phyloP scores from a whole-genome alignment of 2,113 vertebrate species.

The Ictidomys tridecemlineatus region DNA sequence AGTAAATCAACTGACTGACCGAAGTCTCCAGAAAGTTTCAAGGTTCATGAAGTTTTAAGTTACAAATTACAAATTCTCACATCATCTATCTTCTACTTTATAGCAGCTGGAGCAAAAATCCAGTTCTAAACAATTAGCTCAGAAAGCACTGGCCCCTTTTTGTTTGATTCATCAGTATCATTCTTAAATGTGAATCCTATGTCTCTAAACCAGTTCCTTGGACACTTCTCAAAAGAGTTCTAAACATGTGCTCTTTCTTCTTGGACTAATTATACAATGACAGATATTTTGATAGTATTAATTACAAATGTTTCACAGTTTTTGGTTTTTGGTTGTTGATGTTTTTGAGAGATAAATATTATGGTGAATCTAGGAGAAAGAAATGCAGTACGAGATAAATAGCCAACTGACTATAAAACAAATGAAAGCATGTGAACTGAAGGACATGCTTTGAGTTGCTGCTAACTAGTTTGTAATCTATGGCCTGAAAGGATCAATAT shows the following conservation, averaged over 20 bases:
- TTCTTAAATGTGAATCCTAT: slow-evolving; percentile 63
- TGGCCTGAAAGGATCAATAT: neutral
- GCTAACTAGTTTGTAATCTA: neutral
- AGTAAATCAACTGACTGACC: slow-evolving; percentile 74
- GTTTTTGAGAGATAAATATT: slow-evolving; percentile 18
- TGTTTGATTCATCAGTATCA: slow-evolving; percentile 41
- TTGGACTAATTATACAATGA: slow-evolving; percentile 37
- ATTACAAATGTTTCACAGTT: slow-evolving; percentile 39
- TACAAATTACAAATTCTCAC: slow-evolving; percentile 78
- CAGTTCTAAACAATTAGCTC: slow-evolving; percentile 82
- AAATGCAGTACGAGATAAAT: slow-evolving; percentile 31
- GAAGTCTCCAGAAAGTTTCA: slow-evolving; percentile 76
- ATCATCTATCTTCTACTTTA: slow-evolving; percentile 77
- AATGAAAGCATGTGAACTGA: neutral
- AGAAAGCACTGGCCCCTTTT: slow-evolving; percentile 58
- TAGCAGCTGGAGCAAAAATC: slow-evolving; percentile 73
- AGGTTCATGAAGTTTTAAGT: slow-evolving; percentile 80
- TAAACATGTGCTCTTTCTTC: slow-evolving; percentile 65
- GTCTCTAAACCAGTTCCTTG: slow-evolving; percentile 45
- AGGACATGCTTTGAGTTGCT: neutral
- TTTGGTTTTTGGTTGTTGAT: neutral
- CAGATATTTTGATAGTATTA: slow-evolving; percentile 51
- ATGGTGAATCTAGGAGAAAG: slow-evolving; percentile 17
- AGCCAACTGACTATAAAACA: neutral
- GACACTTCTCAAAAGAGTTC: slow-evolving; percentile 31